Evolutionary conservation across 2,888 invertebrate species (phyloP), one percentile per base, ranked within the genome.

Genomic region (Tineola bisselliella): DNA sequence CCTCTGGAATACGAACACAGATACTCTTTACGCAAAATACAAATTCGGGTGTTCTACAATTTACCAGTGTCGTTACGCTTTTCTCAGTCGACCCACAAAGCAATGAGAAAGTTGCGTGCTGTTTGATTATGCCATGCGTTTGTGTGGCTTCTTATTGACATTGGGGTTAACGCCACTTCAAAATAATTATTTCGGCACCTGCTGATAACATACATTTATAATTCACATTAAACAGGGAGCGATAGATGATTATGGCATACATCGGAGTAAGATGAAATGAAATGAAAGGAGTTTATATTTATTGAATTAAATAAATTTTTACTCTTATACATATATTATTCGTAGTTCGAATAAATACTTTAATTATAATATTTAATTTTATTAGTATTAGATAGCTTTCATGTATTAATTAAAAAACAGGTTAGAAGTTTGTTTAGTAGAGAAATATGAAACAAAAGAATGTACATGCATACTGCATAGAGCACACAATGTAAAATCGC

Each of bases 121-220:
- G 73, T 82, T 81, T 81, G 78, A 81, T 80, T 76, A 79, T 71
- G 71, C 67, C 71, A 75, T 71, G 80, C 77, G 77, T 74, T 72
- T 78, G 79, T 80, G 82, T 80, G 81, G 69, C 68, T 75, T 72
- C 73, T 83, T 86, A 84, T 87, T 84, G 84, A 83, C 82, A 81
- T 83, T 82, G 80, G 77, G 76, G 78, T 77, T 76, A 76, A 79
- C 80, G 77, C 76, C 77, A 78, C 78, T 84, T 83, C 80, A 80
- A 84, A 38, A 81, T 86, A 81, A 84, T 82, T 80, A 83, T 83
- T 83, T 77, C 74, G 73, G 62, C 74, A 76, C 73, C 56, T 19
- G 25, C 25, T 25, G n/a, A 8, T 54, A 18, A 54, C 56, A 8
- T 17, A 52, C 8, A 52, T 52, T 17, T 17, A 11, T 25, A 52